A percentile compares a stretch with the other conserved stretches of the same genome.
Evolutionary conservation across 2,113 vertebrate genomes (phyloP).

Genomic region (Lampris incognitus): DNA sequence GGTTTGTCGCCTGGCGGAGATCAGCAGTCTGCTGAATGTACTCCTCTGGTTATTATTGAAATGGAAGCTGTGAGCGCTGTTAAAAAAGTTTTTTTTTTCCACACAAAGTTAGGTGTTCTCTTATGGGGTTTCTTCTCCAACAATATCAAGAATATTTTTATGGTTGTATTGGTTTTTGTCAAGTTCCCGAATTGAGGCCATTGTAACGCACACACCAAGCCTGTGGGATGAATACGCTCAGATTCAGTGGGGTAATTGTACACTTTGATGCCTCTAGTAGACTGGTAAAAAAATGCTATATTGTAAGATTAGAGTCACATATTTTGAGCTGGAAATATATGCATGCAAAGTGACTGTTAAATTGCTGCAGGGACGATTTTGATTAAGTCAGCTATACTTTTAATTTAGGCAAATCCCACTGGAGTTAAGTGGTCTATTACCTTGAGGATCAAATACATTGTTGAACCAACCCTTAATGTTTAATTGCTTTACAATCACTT

Average conservation of each 20-base stretch:
- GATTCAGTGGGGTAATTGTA: background rate
- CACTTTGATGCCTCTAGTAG: background rate
- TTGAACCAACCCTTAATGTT: slow-evolving; percentile 37
- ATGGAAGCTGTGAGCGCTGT: slow-evolving; percentile 10
- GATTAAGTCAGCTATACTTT: slow-evolving; percentile 50
- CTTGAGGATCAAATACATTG: slow-evolving; percentile 18
- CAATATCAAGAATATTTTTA: slow-evolving; percentile 15
- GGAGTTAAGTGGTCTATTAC: slow-evolving; percentile 50
- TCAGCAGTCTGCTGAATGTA: too few relatives aligned
- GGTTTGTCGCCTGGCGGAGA: too few relatives aligned
- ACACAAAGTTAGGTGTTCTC: slow-evolving; percentile 22
- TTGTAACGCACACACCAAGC: background rate
- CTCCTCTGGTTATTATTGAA: background rate
- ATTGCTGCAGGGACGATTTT: slow-evolving; percentile 48
- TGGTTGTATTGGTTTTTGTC: slow-evolving; percentile 20
- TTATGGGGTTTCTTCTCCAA: slow-evolving; percentile 10
- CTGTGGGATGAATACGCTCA: background rate
- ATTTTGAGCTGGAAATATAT: slow-evolving; percentile 44
- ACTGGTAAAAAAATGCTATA: slow-evolving; percentile 16
- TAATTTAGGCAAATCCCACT: slow-evolving; percentile 63
- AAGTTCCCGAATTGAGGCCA: slow-evolving; percentile 21
- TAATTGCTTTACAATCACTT: slow-evolving; percentile 37
- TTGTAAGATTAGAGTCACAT: slow-evolving; percentile 43
- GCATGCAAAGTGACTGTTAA: slow-evolving; percentile 54
- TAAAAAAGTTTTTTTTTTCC: slow-evolving; percentile 14